phyloP scores from a whole-genome alignment of 2,113 vertebrate genomes.

The Oreochromis aureus region DNA sequence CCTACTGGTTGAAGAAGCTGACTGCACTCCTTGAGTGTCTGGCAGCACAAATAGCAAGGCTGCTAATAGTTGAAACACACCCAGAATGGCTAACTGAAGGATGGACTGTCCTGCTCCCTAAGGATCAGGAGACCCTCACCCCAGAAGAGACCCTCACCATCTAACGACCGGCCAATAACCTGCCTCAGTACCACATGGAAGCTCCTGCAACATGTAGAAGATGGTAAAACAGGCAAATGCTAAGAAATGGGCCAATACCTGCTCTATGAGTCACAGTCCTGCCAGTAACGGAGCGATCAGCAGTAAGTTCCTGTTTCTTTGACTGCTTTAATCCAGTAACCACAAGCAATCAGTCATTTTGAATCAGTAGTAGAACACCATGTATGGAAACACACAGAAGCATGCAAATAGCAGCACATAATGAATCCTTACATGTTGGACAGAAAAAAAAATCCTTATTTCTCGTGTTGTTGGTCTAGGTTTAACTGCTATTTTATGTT shows the following conservation, averaged over 20 bases:
- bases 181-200: background rate
- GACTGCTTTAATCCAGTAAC: background rate
- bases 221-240: constrained; percentile 52
- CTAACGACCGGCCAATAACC: background rate
- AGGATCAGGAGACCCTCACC: background rate
- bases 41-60: background rate
- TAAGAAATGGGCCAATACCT: constrained; percentile 42
- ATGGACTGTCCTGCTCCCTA: background rate
- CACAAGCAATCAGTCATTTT: background rate
- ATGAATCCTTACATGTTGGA: background rate
- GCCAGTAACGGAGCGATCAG: background rate
- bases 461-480: background rate
- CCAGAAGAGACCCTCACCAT: background rate
- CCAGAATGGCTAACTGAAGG: background rate
- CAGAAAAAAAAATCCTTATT: background rate
- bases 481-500: background rate
- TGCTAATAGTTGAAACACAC: too few species aligned
- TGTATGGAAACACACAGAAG: background rate
- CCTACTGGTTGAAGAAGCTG: background rate
- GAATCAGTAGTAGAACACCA: background rate
- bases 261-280: constrained; percentile 9
- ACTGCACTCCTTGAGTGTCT: background rate
- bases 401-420: background rate
- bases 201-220: constrained; percentile 54
- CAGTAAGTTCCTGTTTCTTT: background rate